Evolutionary conservation across 2,797 vertebrate species (phyloP), one percentile per base, ranked within the genome.

Genomic region (Mareca strepera): DNA sequence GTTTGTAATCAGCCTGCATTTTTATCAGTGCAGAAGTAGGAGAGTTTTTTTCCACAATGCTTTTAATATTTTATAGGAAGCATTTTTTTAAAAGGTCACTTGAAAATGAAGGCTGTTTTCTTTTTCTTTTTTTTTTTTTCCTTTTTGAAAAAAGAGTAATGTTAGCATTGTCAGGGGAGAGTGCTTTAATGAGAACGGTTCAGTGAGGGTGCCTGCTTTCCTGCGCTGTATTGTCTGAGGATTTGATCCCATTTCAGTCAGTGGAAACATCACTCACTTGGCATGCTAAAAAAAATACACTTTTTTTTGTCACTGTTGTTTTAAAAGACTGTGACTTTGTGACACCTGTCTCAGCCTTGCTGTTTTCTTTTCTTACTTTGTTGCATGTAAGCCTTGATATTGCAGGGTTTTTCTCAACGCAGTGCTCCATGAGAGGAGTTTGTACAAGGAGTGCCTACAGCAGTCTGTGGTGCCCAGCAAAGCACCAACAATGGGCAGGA

Each of bases 41-140:
- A 55, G 35, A 21, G 88, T 28, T 59, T 48, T 92, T 92, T 81
- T 93, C 56, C 70, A 63, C 73, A 93, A 69, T 93, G 84, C 63
- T 94, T 96, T 97, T 94, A 98, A 96, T 97, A 97, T 95, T 97
- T 93, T 93, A 96, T 87, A 53, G 72, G 60, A 81, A 94, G 50
- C 60, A 88, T 90, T 88, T 97, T 88, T 94, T 94, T 14, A 50
- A 98, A 97, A 97, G 96, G 95, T 97, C 95, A 94, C 67, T 86
- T 81, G 90, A 88, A 97, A 97, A 97, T 94, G 88, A 97, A 98
- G 96, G 77, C 76, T 86, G 46, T 90, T 92, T 92, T 75, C 60
- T 48, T 48, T 48, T 46, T 11, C 6, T 22, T 46, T 31, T 41
- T 31, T 37, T 29, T 6, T 17, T 44, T 68, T 46, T 37, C 18